A percentile compares a stretch with the other conserved stretches of the same genome.
Conservation (phyloP, 2,888 invertebrate genomes). For the Coenonympha glycerion region DNA sequence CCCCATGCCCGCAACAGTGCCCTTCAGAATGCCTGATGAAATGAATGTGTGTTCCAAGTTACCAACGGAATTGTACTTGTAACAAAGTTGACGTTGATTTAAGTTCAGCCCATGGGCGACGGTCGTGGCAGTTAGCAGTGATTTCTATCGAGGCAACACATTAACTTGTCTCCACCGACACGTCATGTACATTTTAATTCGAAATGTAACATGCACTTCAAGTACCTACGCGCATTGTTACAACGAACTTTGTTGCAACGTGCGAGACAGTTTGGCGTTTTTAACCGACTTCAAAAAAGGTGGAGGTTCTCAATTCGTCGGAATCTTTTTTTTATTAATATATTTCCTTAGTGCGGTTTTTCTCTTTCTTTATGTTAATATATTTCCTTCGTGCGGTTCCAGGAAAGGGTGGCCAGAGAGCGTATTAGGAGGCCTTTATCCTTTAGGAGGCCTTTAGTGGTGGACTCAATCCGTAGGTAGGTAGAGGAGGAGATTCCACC, state of each 20-base stretch:
- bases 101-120: slow-evolving; percentile 12
- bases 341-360: too few species aligned
- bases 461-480: too few species aligned
- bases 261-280: not conserved
- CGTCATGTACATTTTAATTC: slow-evolving; percentile 12
- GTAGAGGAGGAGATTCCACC: too few species aligned
- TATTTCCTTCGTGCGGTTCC: too few species aligned
- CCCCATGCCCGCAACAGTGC: too few species aligned
- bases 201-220: not conserved
- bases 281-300: too few species aligned
- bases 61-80: not conserved
- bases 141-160: slow-evolving; percentile 4
- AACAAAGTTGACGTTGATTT: slow-evolving; percentile 6
- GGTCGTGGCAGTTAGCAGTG: slow-evolving; percentile 11
- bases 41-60: not conserved
- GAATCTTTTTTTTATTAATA: too few species aligned
- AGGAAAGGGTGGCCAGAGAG: too few species aligned
- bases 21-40: not conserved
- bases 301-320: too few species aligned
- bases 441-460: too few species aligned
- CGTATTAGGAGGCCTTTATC: too few species aligned
- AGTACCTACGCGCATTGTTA: not conserved
- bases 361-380: too few species aligned
- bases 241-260: not conserved
- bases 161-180: slow-evolving; percentile 16